Base-by-base conservation (phyloP, 2,113 vertebrate species). In the Dascyllus trimaculatus region DNA sequence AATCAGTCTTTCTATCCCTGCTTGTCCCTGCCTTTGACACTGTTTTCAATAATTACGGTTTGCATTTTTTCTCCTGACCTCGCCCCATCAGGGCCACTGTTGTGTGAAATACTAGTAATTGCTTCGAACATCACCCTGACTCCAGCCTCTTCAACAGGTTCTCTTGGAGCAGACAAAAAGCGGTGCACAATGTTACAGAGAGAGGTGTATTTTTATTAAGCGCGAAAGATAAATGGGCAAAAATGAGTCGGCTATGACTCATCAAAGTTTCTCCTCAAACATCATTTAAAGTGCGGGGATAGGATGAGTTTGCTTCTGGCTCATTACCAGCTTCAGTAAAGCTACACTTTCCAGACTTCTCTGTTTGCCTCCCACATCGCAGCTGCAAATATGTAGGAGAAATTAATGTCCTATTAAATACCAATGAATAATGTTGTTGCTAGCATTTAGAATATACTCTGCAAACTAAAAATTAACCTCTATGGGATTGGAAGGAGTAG, bases 161-260 rank as follows among this genome's bases (percentile, higher is more conserved):
- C n/a, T 26, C 38, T 14, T 25, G 56, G 56, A 21, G 57, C 60
- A 24, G 52, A 59, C 59, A 35, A 35, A n/a, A 35, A 48, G 46
- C 15, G 17, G 2, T 5, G 46, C 59, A 66, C 61, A 68, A 63
- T 26, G 60, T 63, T 45, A 85, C 18, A 70, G 25, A 45, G 60
- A 79, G 29, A 51, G 43, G 58, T 74, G 65, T 76, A 63, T 80
- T 67, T 72, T 61, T 53, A 81, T 88, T 70, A 48, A 43, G 67
- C 26, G 4, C 29, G 71, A 40, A 82, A 65, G 63, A 77, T 67
- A 82, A 80, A 88, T 82, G 74, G 56, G 19, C 26, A 32, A 56
- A 76, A 79, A 70, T 65, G 77, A 83, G 40, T 38, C 14, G 19
- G 59, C 40, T 40, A 22, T 76, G 86, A 82, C 62, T 88, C 82